Base-by-base conservation (phyloP, 2,888 invertebrate species). In the Perdita meconis region DNA sequence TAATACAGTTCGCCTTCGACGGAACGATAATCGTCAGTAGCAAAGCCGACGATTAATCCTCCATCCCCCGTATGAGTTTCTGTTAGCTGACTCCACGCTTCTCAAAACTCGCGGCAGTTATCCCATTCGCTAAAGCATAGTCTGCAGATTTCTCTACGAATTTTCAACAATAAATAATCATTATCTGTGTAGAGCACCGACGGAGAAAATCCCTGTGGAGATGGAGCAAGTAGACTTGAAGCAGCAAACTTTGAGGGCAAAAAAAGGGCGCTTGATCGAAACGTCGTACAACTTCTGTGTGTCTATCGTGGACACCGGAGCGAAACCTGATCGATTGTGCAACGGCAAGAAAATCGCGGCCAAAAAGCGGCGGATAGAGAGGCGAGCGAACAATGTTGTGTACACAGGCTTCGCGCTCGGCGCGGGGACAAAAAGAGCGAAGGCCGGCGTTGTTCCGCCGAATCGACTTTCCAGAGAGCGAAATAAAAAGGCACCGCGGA, bases 391-490 rank as follows among this genome's bases (percentile, higher is more conserved):
- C 50, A 63, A 44, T 61, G 42, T 61, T 56, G 42, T 34, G 50
- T 57, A 51, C 19, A 73, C 66, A 66, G 42, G 44, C 34, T 47
- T 65, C 50, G 44, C 50, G 44, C 5, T 44, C 56, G 59, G 36
- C 56, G 30, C 5, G 10, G 8, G 24, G 19, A 64, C 50, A 78
- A 78, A 78, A 76, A 76, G 63, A 68, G 19, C 30, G 75, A 77
- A 75, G 77, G 74, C 68, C 75, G 64, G 30, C 42, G 12, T 34
- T 77, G 67, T 77, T 73, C 72, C 72, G 44, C 38, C 66, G 78
- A 78, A 78, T 63, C 71, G 78, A 72, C 72, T 78, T 78, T 78
- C 71, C 78, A 78, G 55, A 12, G 61, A 55, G 42, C 51, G 65
- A 56, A 65, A 64, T 64, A 64, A 71, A 60, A 71, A 64, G 30